Evolutionary conservation across 2,113 vertebrate genomes (phyloP).

Genomic region (Aix galericulata): DNA sequence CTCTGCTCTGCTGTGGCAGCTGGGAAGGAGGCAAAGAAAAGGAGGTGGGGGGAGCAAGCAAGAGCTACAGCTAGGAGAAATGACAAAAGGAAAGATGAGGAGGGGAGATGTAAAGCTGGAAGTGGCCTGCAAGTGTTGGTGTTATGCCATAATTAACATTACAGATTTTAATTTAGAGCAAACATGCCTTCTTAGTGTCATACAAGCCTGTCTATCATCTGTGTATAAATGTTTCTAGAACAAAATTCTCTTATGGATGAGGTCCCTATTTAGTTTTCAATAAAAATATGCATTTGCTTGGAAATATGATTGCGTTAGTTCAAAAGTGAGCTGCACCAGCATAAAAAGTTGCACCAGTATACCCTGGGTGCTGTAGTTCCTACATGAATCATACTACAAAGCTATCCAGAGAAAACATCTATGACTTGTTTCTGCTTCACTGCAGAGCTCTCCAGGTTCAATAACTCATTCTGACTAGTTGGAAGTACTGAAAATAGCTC

Average conservation of each 20-base stretch:
- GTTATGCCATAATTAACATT: background rate
- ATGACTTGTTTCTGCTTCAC: background rate
- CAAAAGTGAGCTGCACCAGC: background rate
- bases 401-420: background rate
- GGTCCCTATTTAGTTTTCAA: background rate
- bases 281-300: background rate
- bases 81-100: background rate
- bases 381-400: background rate
- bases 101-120: background rate
- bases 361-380: background rate
- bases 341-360: background rate
- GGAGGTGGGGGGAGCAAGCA: accelerated
- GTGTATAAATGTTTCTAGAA: background rate
- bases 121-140: background rate
- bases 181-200: background rate
- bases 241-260: background rate
- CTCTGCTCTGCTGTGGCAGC: accelerated
- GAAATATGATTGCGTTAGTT: background rate
- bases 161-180: background rate
- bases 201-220: background rate
- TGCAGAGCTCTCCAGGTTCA: background rate
- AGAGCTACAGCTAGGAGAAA: background rate
- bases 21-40: too few species aligned
- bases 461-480: background rate
- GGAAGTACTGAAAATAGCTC: background rate